A percentile compares a stretch with the other conserved stretches of the same genome.
These are phyloP conservation scores for Pycnonotus jocosus DNA, from an alignment of 2,113 vertebrate species.

Conservation along the genomic window DNA sequence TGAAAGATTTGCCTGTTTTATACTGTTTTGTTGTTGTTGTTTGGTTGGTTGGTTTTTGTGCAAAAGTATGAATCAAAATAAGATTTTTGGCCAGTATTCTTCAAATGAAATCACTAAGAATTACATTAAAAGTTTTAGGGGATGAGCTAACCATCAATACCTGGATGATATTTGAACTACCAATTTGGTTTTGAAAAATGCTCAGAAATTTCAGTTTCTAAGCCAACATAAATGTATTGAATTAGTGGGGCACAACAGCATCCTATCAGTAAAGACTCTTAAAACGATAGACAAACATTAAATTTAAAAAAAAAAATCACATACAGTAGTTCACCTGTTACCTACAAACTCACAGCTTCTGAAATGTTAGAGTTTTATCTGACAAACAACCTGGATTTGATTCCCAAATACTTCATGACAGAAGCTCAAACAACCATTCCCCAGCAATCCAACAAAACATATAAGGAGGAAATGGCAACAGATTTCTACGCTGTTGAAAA, in stretches of 20 bases:
- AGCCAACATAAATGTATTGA: neutral
- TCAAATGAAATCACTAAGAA: neutral
- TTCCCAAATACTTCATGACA: constrained; percentile 17
- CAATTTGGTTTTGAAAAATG: neutral
- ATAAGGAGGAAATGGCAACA: neutral
- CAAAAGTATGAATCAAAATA: neutral
- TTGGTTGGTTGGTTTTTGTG: neutral
- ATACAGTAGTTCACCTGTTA: neutral
- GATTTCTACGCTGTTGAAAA: neutral
- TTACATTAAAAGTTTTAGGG: neutral
- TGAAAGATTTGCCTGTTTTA: too few relatives aligned
- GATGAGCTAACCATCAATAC: neutral
- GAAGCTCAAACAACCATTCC: neutral
- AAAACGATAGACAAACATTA: neutral
- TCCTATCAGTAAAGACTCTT: neutral
- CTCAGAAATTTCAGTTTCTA: neutral
- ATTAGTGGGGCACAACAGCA: neutral
- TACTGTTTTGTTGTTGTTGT: too few relatives aligned
- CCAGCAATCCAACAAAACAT: neutral
- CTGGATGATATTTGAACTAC: neutral
- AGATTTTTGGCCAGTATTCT: neutral
- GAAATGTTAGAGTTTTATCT: neutral
- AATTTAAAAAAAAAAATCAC: neutral
- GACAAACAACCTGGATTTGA: neutral
- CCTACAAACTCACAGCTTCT: neutral